These are phyloP conservation scores for Chloebia gouldiae DNA, from an alignment of 2,113 vertebrate genomes.

Conservation along the genomic window DNA sequence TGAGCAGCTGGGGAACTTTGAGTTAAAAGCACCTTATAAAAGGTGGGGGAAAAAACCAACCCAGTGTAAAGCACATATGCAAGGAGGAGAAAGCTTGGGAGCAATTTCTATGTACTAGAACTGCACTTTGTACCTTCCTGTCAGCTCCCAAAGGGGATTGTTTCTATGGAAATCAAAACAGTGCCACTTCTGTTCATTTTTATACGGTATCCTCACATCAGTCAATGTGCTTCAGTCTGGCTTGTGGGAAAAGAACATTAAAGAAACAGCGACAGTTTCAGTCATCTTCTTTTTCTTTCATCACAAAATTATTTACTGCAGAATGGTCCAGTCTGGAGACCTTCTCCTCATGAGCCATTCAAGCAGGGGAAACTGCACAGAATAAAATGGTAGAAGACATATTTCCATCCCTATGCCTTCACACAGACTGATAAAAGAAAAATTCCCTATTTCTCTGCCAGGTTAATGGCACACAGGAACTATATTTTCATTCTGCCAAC, in stretches of 20 bases:
- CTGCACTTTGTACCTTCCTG: neutral
- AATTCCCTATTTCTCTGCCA: neutral
- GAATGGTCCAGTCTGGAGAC: neutral
- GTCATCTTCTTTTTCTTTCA: neutral
- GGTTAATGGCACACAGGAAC: neutral
- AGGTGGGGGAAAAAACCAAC: neutral
- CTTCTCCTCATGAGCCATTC: neutral
- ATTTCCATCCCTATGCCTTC: neutral
- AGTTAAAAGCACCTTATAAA: neutral
- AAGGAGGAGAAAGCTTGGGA: neutral
- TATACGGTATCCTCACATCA: neutral
- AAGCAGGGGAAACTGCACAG: neutral
- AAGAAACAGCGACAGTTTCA: fast-evolving
- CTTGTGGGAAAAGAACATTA: neutral
- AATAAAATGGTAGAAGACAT: neutral
- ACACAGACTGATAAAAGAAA: neutral
- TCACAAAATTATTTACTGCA: neutral
- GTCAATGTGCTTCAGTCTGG: neutral
- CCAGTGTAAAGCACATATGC: neutral
- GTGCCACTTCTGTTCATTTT: neutral
- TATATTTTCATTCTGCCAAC: neutral
- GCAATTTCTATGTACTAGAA: neutral
- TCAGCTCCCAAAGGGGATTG: neutral
- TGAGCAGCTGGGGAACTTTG: fast-evolving
- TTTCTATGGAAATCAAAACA: neutral